Conservation (phyloP, 2,797 vertebrate species). For the Enteromius fasciolatus region DNA sequence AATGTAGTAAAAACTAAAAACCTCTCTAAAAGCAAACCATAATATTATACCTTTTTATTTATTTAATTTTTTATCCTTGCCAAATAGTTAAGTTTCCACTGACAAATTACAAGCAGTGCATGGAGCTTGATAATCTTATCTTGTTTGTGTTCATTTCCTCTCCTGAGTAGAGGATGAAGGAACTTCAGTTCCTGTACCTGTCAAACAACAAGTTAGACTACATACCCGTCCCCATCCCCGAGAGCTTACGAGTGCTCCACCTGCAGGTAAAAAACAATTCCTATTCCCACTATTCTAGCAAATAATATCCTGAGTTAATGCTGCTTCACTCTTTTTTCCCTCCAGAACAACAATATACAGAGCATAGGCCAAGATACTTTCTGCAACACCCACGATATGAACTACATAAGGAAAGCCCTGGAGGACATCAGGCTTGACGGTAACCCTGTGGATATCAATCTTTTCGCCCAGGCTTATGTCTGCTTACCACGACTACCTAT, state of each 20-base stretch:
- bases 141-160: slow-evolving; percentile 30
- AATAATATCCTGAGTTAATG: neutral
- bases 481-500: slow-evolving; percentile 84
- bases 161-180: slow-evolving; percentile 75
- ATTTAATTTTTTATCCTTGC: neutral
- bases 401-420: slow-evolving; percentile 71
- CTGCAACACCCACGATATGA: slow-evolving; percentile 74
- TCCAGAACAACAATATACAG: slow-evolving; percentile 83
- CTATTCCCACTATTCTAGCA: neutral
- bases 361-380: slow-evolving; percentile 77
- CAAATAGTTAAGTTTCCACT: neutral
- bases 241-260: slow-evolving; percentile 80
- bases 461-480: slow-evolving; percentile 75
- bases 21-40: neutral
- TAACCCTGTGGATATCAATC: slow-evolving; percentile 83
- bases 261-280: slow-evolving; percentile 76
- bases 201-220: slow-evolving; percentile 82
- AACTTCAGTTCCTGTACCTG: slow-evolving; percentile 82
- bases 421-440: slow-evolving; percentile 85
- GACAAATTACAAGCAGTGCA: neutral
- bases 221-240: slow-evolving; percentile 76
- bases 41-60: neutral
- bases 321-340: neutral
- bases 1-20: neutral
- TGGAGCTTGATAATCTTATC: neutral